phyloP scores from a whole-genome alignment of 2,797 vertebrate species.

The Octomys mimax region DNA sequence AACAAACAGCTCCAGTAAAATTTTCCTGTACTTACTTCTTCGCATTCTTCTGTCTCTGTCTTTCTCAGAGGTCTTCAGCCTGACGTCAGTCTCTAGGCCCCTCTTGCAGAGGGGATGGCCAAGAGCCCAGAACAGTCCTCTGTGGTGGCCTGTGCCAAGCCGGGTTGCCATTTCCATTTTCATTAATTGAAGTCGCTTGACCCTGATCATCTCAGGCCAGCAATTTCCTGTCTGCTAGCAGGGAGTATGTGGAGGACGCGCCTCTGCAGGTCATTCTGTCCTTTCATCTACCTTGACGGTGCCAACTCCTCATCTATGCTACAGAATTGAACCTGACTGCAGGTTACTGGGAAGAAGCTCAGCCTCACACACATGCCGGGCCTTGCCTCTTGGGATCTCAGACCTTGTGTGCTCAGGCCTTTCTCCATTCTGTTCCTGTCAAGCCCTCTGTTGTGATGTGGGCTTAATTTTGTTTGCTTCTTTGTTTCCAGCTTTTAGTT shows the following conservation, averaged over 20 bases:
- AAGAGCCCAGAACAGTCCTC: slow-evolving; percentile 77
- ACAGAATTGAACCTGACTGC: neutral
- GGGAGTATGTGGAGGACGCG: slow-evolving; percentile 61
- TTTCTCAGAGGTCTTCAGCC: neutral
- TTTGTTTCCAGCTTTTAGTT: slow-evolving; percentile 19
- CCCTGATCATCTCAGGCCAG: slow-evolving; percentile 73
- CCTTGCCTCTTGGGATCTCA: neutral
- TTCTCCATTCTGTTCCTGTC: neutral
- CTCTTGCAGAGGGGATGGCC: slow-evolving; percentile 56
- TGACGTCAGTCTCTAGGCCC: slow-evolving; percentile 52
- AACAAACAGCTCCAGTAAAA: neutral
- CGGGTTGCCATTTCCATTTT: slow-evolving; percentile 77
- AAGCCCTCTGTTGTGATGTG: slow-evolving; percentile 5
- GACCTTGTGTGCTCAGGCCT: neutral
- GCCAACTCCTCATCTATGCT: slow-evolving; percentile 2
- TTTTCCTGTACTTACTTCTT: neutral
- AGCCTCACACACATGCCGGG: neutral
- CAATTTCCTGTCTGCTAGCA: slow-evolving; percentile 73
- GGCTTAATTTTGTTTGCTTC: slow-evolving; percentile 20
- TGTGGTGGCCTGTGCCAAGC: slow-evolving; percentile 68
- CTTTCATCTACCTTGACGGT: slow-evolving; percentile 55
- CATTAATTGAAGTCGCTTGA: slow-evolving; percentile 81
- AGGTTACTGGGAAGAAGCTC: neutral
- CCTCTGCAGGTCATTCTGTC: slow-evolving; percentile 68
- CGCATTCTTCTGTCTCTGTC: neutral